These are phyloP conservation scores for Platyrinchus mystaceus DNA, from an alignment of 2,797 vertebrate genomes.

Conservation along the genomic window DNA sequence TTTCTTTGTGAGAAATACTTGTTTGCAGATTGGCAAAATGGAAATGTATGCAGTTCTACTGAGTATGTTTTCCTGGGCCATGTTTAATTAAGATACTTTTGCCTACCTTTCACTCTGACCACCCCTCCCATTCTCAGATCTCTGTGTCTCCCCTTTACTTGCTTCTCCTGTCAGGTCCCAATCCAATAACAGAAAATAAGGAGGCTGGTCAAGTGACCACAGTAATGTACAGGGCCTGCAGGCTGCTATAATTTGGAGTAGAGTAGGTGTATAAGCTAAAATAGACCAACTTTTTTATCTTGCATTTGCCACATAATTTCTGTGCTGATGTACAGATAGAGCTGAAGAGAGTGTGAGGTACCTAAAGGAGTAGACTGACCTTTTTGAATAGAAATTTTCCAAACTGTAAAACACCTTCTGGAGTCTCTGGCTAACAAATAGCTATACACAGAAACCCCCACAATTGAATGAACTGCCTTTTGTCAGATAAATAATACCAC, in stretches of 20 bases:
- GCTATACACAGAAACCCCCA: not conserved
- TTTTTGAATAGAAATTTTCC: not conserved
- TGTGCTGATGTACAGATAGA: not conserved
- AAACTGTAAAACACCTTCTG: not conserved
- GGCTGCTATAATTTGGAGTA: not conserved
- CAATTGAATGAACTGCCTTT: not conserved
- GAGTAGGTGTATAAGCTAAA: not conserved
- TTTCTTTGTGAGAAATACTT: not conserved
- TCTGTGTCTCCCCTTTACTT: not conserved
- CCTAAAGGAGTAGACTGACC: not conserved
- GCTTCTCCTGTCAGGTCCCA: not conserved
- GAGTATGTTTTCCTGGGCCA: not conserved
- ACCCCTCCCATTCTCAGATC: not conserved
- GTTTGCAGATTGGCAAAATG: not conserved
- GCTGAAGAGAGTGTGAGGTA: not conserved
- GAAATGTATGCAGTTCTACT: not conserved
- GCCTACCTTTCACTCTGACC: not conserved
- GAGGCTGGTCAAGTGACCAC: not conserved
- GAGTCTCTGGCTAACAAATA: not conserved
- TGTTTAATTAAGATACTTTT: not conserved
- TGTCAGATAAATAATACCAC: not conserved
- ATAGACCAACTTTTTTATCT: not conserved
- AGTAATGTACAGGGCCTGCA: not conserved
- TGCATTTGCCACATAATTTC: not conserved
- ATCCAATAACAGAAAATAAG: not conserved